Conservation (phyloP, 2,113 vertebrate genomes). For the Myodes glareolus region DNA sequence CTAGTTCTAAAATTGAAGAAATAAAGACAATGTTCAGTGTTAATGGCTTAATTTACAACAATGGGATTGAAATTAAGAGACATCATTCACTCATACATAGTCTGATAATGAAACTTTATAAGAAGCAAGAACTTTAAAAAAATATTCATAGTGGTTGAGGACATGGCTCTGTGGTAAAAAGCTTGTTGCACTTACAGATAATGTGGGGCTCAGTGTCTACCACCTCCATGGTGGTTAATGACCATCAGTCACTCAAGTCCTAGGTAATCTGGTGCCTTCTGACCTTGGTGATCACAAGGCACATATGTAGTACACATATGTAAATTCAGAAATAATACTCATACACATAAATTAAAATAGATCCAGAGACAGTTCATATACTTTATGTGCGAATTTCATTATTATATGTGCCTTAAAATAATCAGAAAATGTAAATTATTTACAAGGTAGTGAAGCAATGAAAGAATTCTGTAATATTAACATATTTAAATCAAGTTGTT, state of each 20-base stretch:
- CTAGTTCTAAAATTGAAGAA: not conserved
- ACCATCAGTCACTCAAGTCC: not conserved
- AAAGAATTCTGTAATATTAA: too few relatives aligned
- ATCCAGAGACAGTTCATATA: not conserved
- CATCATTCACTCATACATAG: not conserved
- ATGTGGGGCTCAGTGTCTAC: not conserved
- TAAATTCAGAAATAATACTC: not conserved
- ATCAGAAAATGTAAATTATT: not conserved
- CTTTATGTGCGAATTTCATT: not conserved
- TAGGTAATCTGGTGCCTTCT: not conserved
- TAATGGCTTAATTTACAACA: not conserved
- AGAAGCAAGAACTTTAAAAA: not conserved
- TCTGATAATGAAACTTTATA: not conserved
- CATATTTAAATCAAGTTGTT: too few relatives aligned
- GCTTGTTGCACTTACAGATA: not conserved
- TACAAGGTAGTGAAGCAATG: too few relatives aligned
- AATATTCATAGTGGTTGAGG: not conserved
- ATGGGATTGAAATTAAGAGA: not conserved
- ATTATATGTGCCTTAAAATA: not conserved
- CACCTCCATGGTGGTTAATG: not conserved
- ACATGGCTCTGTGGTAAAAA: not conserved
- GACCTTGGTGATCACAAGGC: not conserved
- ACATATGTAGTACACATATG: not conserved
- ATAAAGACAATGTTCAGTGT: not conserved
- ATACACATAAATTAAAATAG: not conserved